Evolutionary conservation across 1,140 invertebrate genomes (phyloP), one percentile per base, ranked within the genome.

Genomic region (Tetramorium alpestre): DNA sequence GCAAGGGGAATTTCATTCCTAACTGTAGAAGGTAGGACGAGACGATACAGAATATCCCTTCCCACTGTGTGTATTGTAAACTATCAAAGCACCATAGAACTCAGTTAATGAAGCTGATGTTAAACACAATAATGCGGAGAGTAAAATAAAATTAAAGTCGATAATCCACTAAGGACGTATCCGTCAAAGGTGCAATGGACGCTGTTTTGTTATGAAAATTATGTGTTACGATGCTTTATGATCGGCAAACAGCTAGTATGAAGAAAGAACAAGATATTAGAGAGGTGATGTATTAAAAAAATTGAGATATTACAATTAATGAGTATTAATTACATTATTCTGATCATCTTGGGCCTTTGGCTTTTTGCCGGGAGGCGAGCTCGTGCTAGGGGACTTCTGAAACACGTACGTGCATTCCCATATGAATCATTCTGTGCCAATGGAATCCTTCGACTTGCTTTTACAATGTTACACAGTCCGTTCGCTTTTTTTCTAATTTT

Each of bases 261-360:
- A 91, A 82, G 90, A 86, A 91, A 88, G 89, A 90, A 91, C 86
- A 60, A 91, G 85, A 80, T 81, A 81, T 89, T 90, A 91, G 82
- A 92, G 65, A 92, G 87, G 77, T 90, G 86, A 87, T 89, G 75
- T 89, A 89, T 86, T 89, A 84, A 85, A 93, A 91, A 92, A 93
- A 91, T 91, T 90, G 90, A 93, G 88, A 88, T 89, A 92, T 92
- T 93, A 94, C 91, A 94, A 93, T 93, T 94, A 94, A 93, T 94
- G 91, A 94, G 91, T 92, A 94, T 95, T 95, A 94, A 94, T 94
- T 94, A 95, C 94, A 94, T 95, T 94, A 93, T 94, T 94, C 91
- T 92, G 93, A 94, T 94, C 94, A 90, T 94, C 94, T 94, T 94
- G 92, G 91, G 93, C 93, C 94, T 94, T 94, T 92, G 92, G 91